A percentile compares a stretch with the other conserved stretches of the same genome.
Evolutionary conservation across 2,888 invertebrate genomes (phyloP).

Genomic region (Drosophila crucigera): DNA sequence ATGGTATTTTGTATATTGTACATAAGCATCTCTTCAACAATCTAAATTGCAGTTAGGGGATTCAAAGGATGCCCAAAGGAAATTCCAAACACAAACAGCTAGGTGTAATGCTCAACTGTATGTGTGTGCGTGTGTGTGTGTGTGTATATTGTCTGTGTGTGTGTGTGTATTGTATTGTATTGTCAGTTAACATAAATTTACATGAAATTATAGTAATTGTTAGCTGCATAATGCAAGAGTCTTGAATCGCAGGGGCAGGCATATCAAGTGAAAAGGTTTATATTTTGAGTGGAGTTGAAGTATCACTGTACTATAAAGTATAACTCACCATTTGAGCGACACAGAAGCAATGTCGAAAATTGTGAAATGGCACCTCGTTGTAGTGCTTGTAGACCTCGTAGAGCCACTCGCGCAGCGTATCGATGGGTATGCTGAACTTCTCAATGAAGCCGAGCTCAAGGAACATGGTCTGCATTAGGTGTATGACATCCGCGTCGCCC

Average conservation of each 20-base stretch:
- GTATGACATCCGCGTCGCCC: slow-evolving; percentile 92
- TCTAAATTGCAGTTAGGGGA: slow-evolving; percentile 15
- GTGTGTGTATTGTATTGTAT: background rate
- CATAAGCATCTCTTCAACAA: slow-evolving; percentile 24
- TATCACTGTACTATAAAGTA: background rate
- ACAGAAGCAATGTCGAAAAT: slow-evolving; percentile 94
- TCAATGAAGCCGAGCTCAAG: slow-evolving; percentile 90
- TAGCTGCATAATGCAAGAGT: background rate
- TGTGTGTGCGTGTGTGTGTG: background rate
- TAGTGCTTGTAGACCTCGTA: slow-evolving; percentile 92
- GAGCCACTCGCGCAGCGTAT: slow-evolving; percentile 89
- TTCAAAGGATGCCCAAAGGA: slow-evolving; percentile 9
- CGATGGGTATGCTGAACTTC: slow-evolving; percentile 91
- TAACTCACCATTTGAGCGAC: slow-evolving; percentile 93
- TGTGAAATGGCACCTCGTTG: slow-evolving; percentile 95
- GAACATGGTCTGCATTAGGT: slow-evolving; percentile 93
- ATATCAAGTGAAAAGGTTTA: too few relatives aligned
- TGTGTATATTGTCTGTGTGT: background rate
- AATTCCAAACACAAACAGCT: background rate
- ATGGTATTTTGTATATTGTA: background rate
- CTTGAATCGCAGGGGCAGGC: background rate
- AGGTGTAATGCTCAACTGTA: background rate
- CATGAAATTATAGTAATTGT: slow-evolving; percentile 1
- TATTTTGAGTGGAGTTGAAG: background rate
- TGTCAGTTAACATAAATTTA: slow-evolving; percentile 20